Conservation (phyloP, 2,888 invertebrate genomes). For the Xanthia togata region DNA sequence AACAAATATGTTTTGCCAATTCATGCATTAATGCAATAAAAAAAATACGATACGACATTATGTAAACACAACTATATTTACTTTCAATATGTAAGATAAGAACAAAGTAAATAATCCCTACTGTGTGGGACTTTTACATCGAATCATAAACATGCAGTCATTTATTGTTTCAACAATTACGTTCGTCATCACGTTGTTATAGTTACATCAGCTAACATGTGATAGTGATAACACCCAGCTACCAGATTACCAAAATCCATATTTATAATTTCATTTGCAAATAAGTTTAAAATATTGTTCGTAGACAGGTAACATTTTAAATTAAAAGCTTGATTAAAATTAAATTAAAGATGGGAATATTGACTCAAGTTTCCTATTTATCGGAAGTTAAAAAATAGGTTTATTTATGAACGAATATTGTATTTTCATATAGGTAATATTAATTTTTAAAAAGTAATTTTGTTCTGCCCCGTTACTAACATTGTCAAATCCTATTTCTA, state of each 20-base stretch:
- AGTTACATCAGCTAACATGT: neutral
- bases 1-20: constrained; percentile 32
- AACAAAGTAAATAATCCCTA: constrained; percentile 5
- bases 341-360: neutral
- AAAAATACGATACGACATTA: constrained; percentile 15
- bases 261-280: neutral
- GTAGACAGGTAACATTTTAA: neutral
- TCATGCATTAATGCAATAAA: constrained; percentile 13
- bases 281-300: neutral
- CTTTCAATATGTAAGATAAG: constrained; percentile 13
- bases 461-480: too few relatives aligned
- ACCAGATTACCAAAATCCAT: neutral
- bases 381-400: neutral
- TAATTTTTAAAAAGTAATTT: neutral
- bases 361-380: neutral
- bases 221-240: constrained; percentile 11
- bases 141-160: neutral
- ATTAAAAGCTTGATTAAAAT: neutral
- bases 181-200: constrained; percentile 9
- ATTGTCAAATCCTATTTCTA: neutral
- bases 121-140: neutral
- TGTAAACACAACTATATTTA: constrained; percentile 38
- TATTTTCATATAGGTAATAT: neutral
- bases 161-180: constrained; percentile 13
- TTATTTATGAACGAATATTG: neutral